Evolutionary conservation across 35 echinoderm and acorn worm species (phyloP), one percentile per base, ranked within the genome.

Genomic region (Strongylocentrotus purpuratus): DNA sequence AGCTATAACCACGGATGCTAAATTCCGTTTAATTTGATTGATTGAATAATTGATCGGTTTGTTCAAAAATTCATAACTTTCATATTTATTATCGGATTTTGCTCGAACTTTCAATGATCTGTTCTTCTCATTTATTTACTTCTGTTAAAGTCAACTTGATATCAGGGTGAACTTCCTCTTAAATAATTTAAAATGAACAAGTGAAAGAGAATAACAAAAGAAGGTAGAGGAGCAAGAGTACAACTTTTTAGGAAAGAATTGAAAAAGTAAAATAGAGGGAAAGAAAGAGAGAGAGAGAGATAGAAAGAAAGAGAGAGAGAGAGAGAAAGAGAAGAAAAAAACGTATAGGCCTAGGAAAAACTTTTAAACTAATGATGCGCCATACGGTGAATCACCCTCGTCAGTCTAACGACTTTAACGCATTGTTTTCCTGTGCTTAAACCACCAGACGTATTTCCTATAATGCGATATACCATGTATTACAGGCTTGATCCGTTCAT

Each of bases 291-390:
- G 35, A 41, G 35, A 41, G 35, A 41, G 35, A 41, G 35, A n/a
- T n/a, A n/a, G n/a, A n/a, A n/a, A n/a, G n/a, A 86, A 18, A 86
- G 86, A 86, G 86, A 86, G 86, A 5, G 86, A 86, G 32, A 86
- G 85, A 33, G 85, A 86, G 32, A 33, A 15, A 33, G 85, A 86
- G 85, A 33, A 2, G 12, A 18, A 9, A 18, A 6, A 3, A 7
- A 31, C n/a, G 8, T 32, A 20, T 87, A 59, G 52, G 52, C 17
- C 52, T 59, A 59, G 17, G 9, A 59, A 41, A 41, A 41, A 41
- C 35, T 41, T 41, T 41, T 41, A 41, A 41, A 41, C 35, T 3
- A 41, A 41, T 41, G 35, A 78, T 28, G 65, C n/a, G 65, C n/a
- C 65, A 22, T 78, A 7, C 7, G 20, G 20, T 78, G 65, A 78